Conservation (phyloP, 2,888 invertebrate genomes). For the Caenorhabditis becei region DNA sequence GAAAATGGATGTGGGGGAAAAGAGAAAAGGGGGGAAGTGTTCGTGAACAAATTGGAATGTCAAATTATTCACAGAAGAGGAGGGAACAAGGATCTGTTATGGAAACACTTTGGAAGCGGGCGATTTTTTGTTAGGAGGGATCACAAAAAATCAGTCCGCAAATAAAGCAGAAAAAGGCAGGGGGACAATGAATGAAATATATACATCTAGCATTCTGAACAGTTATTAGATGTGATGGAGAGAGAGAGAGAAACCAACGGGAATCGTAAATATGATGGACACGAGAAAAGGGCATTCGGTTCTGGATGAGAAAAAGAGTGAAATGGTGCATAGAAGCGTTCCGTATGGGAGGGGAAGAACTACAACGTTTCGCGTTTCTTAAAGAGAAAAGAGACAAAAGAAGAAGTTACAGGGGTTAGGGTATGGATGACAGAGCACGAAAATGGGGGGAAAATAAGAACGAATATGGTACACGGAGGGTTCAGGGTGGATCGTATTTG, state of each 20-base stretch:
- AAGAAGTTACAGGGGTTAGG: background rate
- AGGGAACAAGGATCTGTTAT: background rate
- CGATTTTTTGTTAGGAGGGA: conserved; percentile 3
- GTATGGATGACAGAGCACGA: background rate
- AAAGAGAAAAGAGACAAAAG: conserved; percentile 1
- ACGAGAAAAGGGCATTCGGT: background rate
- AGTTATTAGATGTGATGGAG: background rate
- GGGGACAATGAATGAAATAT: background rate
- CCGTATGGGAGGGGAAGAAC: conserved; percentile 6
- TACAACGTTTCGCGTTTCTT: conserved; percentile 59
- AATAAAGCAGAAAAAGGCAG: conserved; percentile 32
- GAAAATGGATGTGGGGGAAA: background rate
- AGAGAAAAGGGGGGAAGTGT: background rate
- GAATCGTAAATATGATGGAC: background rate
- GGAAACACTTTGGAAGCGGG: background rate
- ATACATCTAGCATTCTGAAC: background rate
- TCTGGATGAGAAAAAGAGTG: background rate
- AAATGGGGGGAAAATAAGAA: background rate
- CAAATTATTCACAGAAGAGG: conserved; percentile 50
- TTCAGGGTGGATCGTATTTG: background rate
- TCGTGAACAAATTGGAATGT: conserved; percentile 57
- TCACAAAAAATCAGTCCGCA: background rate
- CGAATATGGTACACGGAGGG: conserved; percentile 2
- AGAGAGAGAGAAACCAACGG: background rate
- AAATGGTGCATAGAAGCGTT: background rate